Evolutionary conservation across 1,140 invertebrate species (phyloP), one percentile per base, ranked within the genome.

Genomic region (Platyura marginata): DNA sequence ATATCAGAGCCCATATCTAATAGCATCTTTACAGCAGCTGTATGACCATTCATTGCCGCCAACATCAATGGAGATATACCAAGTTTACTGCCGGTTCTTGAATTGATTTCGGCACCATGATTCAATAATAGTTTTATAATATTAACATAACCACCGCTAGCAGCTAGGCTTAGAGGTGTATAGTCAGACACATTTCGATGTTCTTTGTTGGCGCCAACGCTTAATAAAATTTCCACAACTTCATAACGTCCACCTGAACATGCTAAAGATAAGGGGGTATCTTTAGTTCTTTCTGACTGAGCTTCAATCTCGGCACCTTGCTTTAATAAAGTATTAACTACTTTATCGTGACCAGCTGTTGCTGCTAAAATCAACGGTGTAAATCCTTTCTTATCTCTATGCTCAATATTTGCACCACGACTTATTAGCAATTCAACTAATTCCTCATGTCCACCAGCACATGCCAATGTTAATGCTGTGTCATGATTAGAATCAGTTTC

Each of bases 11-110:
- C 94, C 79, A 90, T 93, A 60, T 98, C 94, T 40, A 99, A 66
- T 15, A 99, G 68, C 39, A 98, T 66, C 54, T 83, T 81, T 11
- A 88, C 85, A 40, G 85, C 84, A 42, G 81, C 79, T 65, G 89
- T 90, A 66, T 99, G 95, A 1, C 95, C 95, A 75, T 99, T 98
- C 95, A 99, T 98, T 6, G 96, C 92, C 18, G 96, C 94, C 49
- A 99, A 64, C 96, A 99, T 98, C 18, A 99, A 68, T 3, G 96
- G 96, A 1, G 94, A 98, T 51, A 99, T 98, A 38, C 94, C 94
- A 32, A 98, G 67, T 64, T 98, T 98, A 39, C 87, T 93, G 22
- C 91, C 91, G 36, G 91, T 96, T 48, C 92, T 77, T 4, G 94
- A 98, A 68, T 99, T 98, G 46, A 99, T 98, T 67, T 99, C 96